Evolutionary conservation across 2,113 vertebrate genomes (phyloP), one percentile per base, ranked within the genome.

Genomic region (Lagopus muta): DNA sequence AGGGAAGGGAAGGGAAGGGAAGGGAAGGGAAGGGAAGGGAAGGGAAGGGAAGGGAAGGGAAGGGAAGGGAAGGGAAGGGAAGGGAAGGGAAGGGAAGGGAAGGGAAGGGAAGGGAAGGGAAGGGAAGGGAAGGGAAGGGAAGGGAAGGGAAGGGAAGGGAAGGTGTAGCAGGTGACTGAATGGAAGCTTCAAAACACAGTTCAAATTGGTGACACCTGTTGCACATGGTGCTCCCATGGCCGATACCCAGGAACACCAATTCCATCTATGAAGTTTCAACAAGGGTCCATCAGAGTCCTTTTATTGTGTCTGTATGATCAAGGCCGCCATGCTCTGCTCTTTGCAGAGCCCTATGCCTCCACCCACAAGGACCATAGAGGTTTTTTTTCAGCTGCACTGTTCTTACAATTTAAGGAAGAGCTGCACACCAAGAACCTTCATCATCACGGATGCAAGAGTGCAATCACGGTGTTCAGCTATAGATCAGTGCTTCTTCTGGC

Each of bases 261-360:
- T 21, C 38, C 54, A n/a, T 57, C 38, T 58, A n/a, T 61, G 47
- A 75, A 64, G 52, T 30, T 70, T 70, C 30, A 28, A 48, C 43
- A n/a, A 9, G 34, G 25, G 32, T 34, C 6, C 0, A 30, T 13
- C 0, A 0, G 10, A 61, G 14, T 5, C 18, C 24, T 62, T 30
- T 11, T 45, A 1, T 3, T 61, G 50, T 64, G 18, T 34, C 47
- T n/a, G 50, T 22, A 13, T 0, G 0, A 16, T 60, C 8, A 60
- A 19, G 3, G 5, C 8, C 1, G 1, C 11, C 47, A 15, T 3
- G 0, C 25, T 60, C 28, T 82, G 61, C 61, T 32, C 45, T 43
- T 42, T 47, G 21, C 0, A 0, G 45, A 38, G 30, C 42, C 61
- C 47, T 17, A 10, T 5, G 47, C 60, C 22, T 38, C 25, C 54